phyloP scores from a whole-genome alignment of 2,797 vertebrate species.

The Enteromius unitaeniatus region DNA sequence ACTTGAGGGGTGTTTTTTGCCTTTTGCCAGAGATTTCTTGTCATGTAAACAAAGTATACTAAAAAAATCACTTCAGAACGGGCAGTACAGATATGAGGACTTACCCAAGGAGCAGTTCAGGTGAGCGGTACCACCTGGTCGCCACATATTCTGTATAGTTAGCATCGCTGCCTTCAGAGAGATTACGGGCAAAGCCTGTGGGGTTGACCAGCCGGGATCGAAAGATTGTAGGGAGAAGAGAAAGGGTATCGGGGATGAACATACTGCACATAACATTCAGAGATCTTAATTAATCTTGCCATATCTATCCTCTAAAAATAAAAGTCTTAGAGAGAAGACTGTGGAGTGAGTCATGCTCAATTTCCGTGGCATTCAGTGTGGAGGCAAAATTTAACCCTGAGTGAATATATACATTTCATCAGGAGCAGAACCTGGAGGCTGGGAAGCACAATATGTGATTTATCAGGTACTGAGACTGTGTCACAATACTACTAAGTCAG shows the following conservation, averaged over 20 bases:
- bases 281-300: constrained; percentile 54
- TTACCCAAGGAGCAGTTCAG: constrained; percentile 96
- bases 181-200: constrained; percentile 96
- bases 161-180: constrained; percentile 96
- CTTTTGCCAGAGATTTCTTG: neutral
- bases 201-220: neutral
- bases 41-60: neutral
- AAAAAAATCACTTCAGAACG: neutral
- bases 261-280: constrained; percentile 24
- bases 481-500: neutral
- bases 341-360: constrained; percentile 60
- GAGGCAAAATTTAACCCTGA: constrained; percentile 46
- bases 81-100: constrained; percentile 60
- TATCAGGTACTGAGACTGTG: neutral
- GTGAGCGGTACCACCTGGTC: constrained; percentile 97
- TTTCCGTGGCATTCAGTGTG: constrained; percentile 49
- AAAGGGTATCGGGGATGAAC: neutral
- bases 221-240: neutral
- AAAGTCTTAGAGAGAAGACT: constrained; percentile 48
- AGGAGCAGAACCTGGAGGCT: constrained; percentile 31
- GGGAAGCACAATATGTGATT: constrained; percentile 1
- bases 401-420: constrained; percentile 37
- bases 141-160: constrained; percentile 99
- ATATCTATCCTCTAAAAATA: constrained; percentile 55
- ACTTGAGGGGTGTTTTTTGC: neutral